These are phyloP conservation scores for Antedon mediterranea DNA, from an alignment of 53 echinoderm and acorn worm genomes.

Conservation along the genomic window DNA sequence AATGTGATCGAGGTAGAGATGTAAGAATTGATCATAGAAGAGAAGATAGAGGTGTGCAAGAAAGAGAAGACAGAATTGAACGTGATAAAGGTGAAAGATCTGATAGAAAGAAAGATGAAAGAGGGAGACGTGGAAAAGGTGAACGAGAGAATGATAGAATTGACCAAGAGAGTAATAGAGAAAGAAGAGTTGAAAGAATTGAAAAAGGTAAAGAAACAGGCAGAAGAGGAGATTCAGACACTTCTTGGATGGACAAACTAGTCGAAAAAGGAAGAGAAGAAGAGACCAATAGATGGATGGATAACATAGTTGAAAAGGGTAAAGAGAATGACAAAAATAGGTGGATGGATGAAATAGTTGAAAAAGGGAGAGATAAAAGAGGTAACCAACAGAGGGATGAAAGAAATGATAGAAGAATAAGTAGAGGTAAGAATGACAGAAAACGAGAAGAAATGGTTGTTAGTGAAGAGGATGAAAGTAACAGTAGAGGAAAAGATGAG, in stretches of 20 bases:
- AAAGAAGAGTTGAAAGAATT: neutral
- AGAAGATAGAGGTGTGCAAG: neutral
- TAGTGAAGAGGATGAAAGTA: neutral
- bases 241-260: slow-evolving; percentile 3
- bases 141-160: neutral
- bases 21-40: neutral
- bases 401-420: neutral
- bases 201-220: neutral
- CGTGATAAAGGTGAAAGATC: neutral
- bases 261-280: neutral
- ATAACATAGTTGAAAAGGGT: slow-evolving; percentile 3
- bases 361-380: neutral
- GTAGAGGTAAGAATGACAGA: neutral
- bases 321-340: slow-evolving; percentile 7
- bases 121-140: neutral
- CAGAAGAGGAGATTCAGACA: slow-evolving; percentile 3
- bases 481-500: neutral
- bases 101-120: slow-evolving; percentile 4
- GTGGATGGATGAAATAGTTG: slow-evolving; percentile 2
- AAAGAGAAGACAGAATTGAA: neutral
- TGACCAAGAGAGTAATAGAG: neutral
- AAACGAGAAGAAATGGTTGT: neutral
- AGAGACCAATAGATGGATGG: neutral
- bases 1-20: slow-evolving; percentile 1
- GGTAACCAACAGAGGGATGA: neutral